phyloP scores from a whole-genome alignment of 1,140 invertebrate species.

The Temnothorax curvispinosus region DNA sequence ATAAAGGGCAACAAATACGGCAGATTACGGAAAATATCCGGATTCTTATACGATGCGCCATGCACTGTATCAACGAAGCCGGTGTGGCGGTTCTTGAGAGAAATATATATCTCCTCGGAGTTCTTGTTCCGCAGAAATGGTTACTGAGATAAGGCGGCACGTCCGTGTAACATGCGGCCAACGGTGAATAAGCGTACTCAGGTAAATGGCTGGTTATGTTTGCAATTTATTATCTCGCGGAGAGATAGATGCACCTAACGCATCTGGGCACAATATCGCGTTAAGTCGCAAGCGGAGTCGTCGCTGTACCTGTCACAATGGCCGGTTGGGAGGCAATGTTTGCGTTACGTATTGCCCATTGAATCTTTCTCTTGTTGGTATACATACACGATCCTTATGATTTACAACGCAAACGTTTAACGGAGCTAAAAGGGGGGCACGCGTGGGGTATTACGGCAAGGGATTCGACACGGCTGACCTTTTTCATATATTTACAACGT shows the following conservation, averaged over 20 bases:
- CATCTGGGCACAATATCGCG: constrained; percentile 55
- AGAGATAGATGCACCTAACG: constrained; percentile 65
- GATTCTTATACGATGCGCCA: background rate
- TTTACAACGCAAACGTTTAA: constrained; percentile 41
- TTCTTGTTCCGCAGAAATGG: constrained; percentile 64
- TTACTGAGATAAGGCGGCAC: constrained; percentile 67
- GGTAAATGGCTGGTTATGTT: constrained; percentile 67
- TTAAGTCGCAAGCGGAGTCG: constrained; percentile 48
- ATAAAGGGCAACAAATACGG: constrained; percentile 58
- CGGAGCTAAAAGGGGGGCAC: background rate
- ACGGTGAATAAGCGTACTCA: constrained; percentile 37
- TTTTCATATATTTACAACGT: constrained; percentile 31
- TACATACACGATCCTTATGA: constrained; percentile 39
- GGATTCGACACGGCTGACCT: constrained; percentile 47
- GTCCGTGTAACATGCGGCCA: constrained; percentile 18
- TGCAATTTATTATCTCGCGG: constrained; percentile 62
- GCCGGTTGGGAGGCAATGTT: constrained; percentile 28
- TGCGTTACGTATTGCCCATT: constrained; percentile 53
- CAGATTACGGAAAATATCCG: constrained; percentile 40
- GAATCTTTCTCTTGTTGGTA: constrained; percentile 26
- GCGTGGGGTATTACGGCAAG: background rate
- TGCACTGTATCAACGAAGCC: constrained; percentile 9
- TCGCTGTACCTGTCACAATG: constrained; percentile 56
- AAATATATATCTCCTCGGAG: constrained; percentile 54
- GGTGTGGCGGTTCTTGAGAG: constrained; percentile 37